Evolutionary conservation across 1,140 invertebrate species (phyloP), one percentile per base, ranked within the genome.

Genomic region (Ceratoteleas bidentatus): DNA sequence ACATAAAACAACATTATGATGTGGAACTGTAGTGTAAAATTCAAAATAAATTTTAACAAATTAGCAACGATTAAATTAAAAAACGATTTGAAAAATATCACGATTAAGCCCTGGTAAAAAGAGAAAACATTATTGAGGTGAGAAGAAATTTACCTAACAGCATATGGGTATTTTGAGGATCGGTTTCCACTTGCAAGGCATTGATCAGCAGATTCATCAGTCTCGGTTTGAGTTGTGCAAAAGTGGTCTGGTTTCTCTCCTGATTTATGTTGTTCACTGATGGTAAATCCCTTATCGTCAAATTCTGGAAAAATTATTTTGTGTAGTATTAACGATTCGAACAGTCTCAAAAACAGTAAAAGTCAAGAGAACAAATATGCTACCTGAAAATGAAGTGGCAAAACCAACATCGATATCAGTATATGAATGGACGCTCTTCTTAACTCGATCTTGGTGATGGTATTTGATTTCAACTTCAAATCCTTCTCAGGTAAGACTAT

Each of bases 321-420:
- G 2, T 47, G 13, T 47, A n/a, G n/a, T n/a, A n/a, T n/a, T n/a
- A n/a, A n/a, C n/a, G n/a, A 47, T 47, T 13, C 0, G 1, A 49
- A 49, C 6, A 13, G 1, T 14, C 10, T 14, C 1, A 0, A n/a
- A 43, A 43, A 10, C n/a, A 43, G 13, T 13, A 49, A 14, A 13
- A n/a, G 13, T 14, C 0, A 50, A 16, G 7, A 9, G 2, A 16
- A 2, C 13, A 50, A 16, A 16, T 50, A 2, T 4, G 8, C 16
- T 91, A 95, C 95, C 91, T 94, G 95, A 88, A 98, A 98, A 92
- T 99, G 98, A 47, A 98, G 92, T 0, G 98, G 98, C 75, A 99
- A 93, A 33, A 96, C 95, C 36, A 99, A 92, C 86, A 99, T 94
- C 0, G 98, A 98, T 54, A 98, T 89, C 11, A 99, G 91, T 15